phyloP scores from a whole-genome alignment of 2,113 vertebrate genomes.

The Corythoichthys intestinalis region DNA sequence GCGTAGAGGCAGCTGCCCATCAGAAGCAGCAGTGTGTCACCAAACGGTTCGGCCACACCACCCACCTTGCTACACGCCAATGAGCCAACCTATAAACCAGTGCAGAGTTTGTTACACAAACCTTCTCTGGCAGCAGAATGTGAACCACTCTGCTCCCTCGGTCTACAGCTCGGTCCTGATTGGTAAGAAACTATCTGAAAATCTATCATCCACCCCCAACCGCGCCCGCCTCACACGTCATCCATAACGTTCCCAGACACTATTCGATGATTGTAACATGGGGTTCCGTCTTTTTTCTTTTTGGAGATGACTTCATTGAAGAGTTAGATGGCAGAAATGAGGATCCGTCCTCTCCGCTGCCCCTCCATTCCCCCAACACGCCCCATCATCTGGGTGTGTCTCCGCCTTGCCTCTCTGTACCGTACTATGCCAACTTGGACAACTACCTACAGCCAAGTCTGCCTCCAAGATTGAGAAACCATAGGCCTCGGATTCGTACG shows the following conservation, averaged over 20 bases:
- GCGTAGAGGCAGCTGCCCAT: constrained; percentile 27
- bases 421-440: constrained; percentile 22
- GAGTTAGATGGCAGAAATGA: constrained; percentile 25
- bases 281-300: constrained; percentile 19
- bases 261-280: constrained; percentile 11
- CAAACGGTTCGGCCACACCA: not conserved
- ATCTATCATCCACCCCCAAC: not conserved
- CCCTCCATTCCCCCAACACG: not conserved
- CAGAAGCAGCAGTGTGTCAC: not conserved
- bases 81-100: constrained; percentile 6
- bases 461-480: not conserved
- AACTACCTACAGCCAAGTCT: constrained; percentile 16
- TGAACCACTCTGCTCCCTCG: constrained; percentile 44
- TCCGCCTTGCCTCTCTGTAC: constrained; percentile 18
- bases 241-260: constrained; percentile 1
- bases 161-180: constrained; percentile 54
- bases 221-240: constrained; percentile 7
- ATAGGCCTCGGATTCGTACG: constrained; percentile 35
- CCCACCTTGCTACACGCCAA: constrained; percentile 11
- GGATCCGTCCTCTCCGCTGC: not conserved
- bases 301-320: constrained; percentile 52
- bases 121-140: constrained; percentile 45
- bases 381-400: constrained; percentile 23
- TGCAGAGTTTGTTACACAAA: constrained; percentile 37
- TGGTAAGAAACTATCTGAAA: constrained; percentile 54